Percentiles rank a stretch among this genome's conserved stretches.
Evolutionary conservation across 92 coral and sea anemone species (phyloP).

Genomic region (Ricordea florida): DNA sequence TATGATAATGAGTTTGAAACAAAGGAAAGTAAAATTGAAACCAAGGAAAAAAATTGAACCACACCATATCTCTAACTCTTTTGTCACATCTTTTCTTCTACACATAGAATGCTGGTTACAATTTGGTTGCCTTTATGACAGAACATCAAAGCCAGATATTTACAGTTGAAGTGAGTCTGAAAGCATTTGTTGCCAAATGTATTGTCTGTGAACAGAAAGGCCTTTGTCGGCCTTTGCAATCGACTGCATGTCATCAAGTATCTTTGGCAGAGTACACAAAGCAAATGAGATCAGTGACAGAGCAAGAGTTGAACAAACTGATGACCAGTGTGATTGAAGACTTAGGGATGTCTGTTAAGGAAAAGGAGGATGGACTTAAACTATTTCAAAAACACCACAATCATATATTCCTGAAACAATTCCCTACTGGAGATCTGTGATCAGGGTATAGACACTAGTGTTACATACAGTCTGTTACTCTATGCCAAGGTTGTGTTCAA

Average conservation of each 20-base stretch:
- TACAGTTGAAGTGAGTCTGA: conserved; percentile 53
- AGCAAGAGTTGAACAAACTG: conserved; percentile 50
- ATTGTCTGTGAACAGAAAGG: conserved; percentile 49
- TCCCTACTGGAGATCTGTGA: conserved; percentile 81
- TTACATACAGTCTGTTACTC: too few relatives aligned
- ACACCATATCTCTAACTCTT: too few relatives aligned
- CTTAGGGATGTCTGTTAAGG: conserved; percentile 70
- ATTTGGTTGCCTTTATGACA: conserved; percentile 72
- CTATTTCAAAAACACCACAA: conserved; percentile 78
- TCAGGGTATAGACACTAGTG: background rate
- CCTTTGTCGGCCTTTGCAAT: conserved; percentile 50
- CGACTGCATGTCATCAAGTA: conserved; percentile 66
- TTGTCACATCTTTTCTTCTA: background rate
- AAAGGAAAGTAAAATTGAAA: too few relatives aligned
- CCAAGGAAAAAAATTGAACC: too few relatives aligned
- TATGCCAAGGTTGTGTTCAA: too few relatives aligned
- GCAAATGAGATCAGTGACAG: conserved; percentile 52
- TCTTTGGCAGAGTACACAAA: conserved; percentile 64
- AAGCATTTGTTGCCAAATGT: conserved; percentile 46
- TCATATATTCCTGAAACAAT: conserved; percentile 70
- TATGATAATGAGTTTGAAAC: too few relatives aligned
- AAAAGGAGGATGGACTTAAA: conserved; percentile 68
- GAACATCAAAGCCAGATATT: conserved; percentile 62
- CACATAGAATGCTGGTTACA: conserved; percentile 44
- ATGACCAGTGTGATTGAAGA: conserved; percentile 73